Base-by-base conservation (phyloP, 2,113 vertebrate genomes). In the Micronycteris hirsuta region DNA sequence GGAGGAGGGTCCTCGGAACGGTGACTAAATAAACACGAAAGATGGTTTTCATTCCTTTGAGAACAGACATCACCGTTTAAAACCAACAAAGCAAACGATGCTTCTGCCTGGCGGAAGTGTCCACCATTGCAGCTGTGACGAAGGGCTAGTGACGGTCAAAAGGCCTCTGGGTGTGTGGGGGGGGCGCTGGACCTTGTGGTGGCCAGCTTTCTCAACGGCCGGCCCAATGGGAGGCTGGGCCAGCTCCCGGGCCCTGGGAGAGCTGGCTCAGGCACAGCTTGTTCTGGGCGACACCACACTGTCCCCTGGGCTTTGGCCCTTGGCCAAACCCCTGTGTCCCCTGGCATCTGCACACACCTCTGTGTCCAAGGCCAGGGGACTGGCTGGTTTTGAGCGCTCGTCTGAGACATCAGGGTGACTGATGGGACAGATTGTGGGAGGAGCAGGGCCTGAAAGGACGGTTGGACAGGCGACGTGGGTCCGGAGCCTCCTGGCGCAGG, bases 121-220 rank as follows among this genome's bases (percentile, higher is more conserved):
- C 54, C 2, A 17, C 17, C 4, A 31, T 0, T 20, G 36, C 2
- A 3, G 11, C 4, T 52, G 36, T 4, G n/a, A 4, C 2, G 9
- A 41, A 16, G 43, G 16, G 73, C 3, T 43, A 33, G 73, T 2
- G 2, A 26, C 9, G 3, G 36, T 2, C 2, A 4, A 9, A 12
- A 52, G 47, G 45, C 33, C 13, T 3, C 65, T 7, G 24, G n/a
- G 3, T 20, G 54, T 19, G 4, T 17, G 52, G 12, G 73, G 3
- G 15, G 28, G 13, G 28, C 7, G 5, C 3, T 3, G 28, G 45
- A 6, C 28, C 43, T 3, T 5, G 1, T 5, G 45, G 28, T 0
- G 1, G n/a, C 20, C 4, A 38, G n/a, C 49, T 56, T 6, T 24
- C n/a, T 15, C 6, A 54, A 15, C 6, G 41, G 70, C 56, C 33